Base-by-base conservation (phyloP, 2,797 vertebrate species). In the Passerculus sandwichensis region DNA sequence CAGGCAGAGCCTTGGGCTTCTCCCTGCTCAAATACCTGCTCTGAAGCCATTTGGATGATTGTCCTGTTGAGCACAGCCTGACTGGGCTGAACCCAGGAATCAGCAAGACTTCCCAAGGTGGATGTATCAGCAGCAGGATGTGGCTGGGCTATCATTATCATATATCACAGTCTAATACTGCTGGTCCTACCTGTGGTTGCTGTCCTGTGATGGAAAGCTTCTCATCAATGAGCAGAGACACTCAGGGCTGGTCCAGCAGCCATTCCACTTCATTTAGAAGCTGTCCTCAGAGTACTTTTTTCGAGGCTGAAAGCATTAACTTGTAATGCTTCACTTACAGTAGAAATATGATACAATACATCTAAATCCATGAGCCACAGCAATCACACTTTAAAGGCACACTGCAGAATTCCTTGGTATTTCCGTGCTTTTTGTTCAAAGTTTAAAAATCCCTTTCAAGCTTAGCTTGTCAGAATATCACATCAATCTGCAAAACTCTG, bases 121-220 rank as follows among this genome's bases (percentile, higher is more conserved):
- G 19, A 11, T 27, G 6, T 10, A 25, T 25, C 26, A 45, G 40
- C 45, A 42, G 6, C 11, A 17, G 65, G 50, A 66, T 42, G 23
- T 32, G 16, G 25, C 27, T 0, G 1, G 30, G 34, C 40, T 76
- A 3, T 44, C 1, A 4, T 20, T 76, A 3, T 44, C 1, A 4
- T 20, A 0, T 27, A 27, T 66, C 67, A 25, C n/a, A 17, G 23
- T 8, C 40, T 61, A 40, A 6, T 57, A 11, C 7, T 74, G 51
- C 65, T 57, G 73, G 23, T 66, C 54, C 38, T 65, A 32, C 40
- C 23, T 75, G n/a, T 61, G 54, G 21, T 9, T 9, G 15, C 5
- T 75, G 30, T 70, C 61, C 25, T 69, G 27, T 23, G 18, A 23
- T 59, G 70, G 47, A 91, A 71, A 78, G 32, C 17, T 76, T 50